Base-by-base conservation (phyloP, 2,113 vertebrate species). In the Oncorhynchus nerka region DNA sequence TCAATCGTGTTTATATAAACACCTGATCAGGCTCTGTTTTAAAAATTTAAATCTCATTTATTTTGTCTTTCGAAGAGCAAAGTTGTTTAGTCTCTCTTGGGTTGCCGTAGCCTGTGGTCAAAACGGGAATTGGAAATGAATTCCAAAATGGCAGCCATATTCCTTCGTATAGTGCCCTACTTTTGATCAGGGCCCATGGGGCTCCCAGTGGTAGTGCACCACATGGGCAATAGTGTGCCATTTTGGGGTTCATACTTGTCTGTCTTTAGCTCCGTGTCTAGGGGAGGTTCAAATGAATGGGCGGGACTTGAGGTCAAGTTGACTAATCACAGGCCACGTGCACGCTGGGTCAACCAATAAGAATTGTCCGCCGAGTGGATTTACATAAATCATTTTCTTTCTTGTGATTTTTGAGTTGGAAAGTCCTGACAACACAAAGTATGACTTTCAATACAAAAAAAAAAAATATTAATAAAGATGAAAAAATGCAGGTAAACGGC, bases 401-500 rank as follows among this genome's bases (percentile, higher is more conserved):
- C 1, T 9, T 91, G 81, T 87, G 83, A 86, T 85, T 89, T 81
- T 39, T 87, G n/a, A 71, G 73, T 83, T 34, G 32, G 22, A 86
- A 84, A 73, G 78, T 89, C 88, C 90, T 84, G 79, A 87, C 81
- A 81, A 89, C 78, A 89, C 79, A 86, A 71, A 77, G 81, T 89
- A 88, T 83, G 75, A 83, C 84, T 90, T 90, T 92, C 85, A 91
- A 66, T 89, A 91, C 79, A 74, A 89, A 91, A 74, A 74, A 91
- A 91, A 91, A 45, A 92, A 92, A 90, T 84, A 85, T 34, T n/a
- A 92, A 92, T 92, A 92, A 92, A 92, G 88, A 81, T 84, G 80
- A 73, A 85, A 89, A 92, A 92, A 11, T 48, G 20, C 22, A 49
- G 89, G 90, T 88, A 45, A 11, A 72, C n/a, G n/a, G 22, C 45